Evolutionary conservation across 2,888 invertebrate genomes (phyloP).

Genomic region (Phorcus lineatus): DNA sequence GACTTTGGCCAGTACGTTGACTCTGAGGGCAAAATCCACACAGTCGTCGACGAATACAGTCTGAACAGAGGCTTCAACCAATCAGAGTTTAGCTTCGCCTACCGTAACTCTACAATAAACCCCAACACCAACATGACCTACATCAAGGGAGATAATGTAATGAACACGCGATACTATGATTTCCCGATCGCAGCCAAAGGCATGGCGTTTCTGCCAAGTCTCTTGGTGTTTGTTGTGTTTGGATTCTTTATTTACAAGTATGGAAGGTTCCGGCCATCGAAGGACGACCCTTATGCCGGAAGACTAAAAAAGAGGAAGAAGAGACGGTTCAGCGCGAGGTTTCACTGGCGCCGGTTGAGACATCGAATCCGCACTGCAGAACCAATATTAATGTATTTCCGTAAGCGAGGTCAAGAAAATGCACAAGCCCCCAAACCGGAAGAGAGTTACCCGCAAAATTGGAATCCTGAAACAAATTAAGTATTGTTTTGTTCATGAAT

Average conservation of each 20-base stretch:
- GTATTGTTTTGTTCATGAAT: neutral
- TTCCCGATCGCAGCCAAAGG: constrained; percentile 75
- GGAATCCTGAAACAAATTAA: neutral
- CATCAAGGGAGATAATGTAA: constrained; percentile 75
- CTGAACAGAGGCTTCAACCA: constrained; percentile 62
- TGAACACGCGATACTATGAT: constrained; percentile 77
- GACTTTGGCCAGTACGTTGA: constrained; percentile 78
- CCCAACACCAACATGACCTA: constrained; percentile 73
- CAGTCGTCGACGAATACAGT: constrained; percentile 60
- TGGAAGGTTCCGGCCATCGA: constrained; percentile 64
- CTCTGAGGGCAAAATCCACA: constrained; percentile 72
- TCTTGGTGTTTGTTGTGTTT: constrained; percentile 65
- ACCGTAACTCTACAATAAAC: constrained; percentile 73
- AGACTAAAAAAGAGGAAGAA: constrained; percentile 61
- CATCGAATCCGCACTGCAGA: constrained; percentile 11
- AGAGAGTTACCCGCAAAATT: neutral
- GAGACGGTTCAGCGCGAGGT: constrained; percentile 43
- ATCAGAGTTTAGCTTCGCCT: constrained; percentile 74
- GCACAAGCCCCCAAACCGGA: neutral
- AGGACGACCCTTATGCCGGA: constrained; percentile 66
- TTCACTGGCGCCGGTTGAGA: constrained; percentile 19
- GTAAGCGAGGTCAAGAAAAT: neutral
- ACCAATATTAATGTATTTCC: constrained; percentile 7
- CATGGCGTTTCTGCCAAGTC: constrained; percentile 76
- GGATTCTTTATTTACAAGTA: constrained; percentile 65